These are phyloP conservation scores for Eupithecia centaureata DNA, from an alignment of 2,888 invertebrate genomes.

Conservation along the genomic window DNA sequence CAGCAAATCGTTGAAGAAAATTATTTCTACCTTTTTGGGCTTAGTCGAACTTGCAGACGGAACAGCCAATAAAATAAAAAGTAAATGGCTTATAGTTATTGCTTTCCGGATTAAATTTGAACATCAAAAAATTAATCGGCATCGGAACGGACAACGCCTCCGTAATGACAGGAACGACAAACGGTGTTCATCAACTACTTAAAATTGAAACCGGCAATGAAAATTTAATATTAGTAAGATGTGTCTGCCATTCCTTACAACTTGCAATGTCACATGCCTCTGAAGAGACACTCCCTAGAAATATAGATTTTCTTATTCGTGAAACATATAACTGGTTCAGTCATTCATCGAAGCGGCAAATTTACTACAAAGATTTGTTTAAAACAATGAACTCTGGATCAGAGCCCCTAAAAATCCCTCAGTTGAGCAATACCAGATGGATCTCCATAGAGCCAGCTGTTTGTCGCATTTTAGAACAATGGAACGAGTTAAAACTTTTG, in stretches of 20 bases:
- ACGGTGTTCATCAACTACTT: no score
- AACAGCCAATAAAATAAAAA: no score
- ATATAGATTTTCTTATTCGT: neutral
- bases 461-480: neutral
- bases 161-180: no score
- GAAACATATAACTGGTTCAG: neutral
- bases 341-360: neutral
- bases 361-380: conserved; percentile 3
- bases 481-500: neutral
- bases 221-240: neutral
- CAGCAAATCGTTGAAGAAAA: no score
- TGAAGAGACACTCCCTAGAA: conserved; percentile 5
- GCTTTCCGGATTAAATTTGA: no score
- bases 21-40: no score
- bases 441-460: conserved; percentile 10
- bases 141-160: no score
- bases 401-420: conserved; percentile 1
- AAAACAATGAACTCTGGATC: conserved; percentile 8
- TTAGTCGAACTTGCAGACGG: no score
- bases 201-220: no score
- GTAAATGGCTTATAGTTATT: no score
- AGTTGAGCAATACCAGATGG: conserved; percentile 7
- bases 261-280: conserved; percentile 24
- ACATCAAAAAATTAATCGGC: no score
- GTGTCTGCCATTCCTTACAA: conserved; percentile 27